Evolutionary conservation across 1,140 invertebrate species (phyloP).

Genomic region (Drosophila rufa): DNA sequence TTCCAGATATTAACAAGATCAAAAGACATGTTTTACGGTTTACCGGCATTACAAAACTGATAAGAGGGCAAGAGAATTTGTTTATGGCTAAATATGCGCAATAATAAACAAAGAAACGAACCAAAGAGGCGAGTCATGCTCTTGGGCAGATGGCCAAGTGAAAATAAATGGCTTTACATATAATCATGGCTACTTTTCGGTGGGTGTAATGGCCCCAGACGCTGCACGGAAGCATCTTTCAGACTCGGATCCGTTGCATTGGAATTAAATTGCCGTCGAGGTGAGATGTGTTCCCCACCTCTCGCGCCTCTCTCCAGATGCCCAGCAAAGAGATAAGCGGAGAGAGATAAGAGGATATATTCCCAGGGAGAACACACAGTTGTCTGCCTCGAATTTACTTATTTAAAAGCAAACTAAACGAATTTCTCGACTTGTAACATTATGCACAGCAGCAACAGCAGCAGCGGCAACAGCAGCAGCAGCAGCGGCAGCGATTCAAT

Average conservation of each 20-base stretch:
- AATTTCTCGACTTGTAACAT: neutral
- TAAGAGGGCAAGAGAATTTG: constrained; percentile 33
- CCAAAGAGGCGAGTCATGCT: constrained; percentile 67
- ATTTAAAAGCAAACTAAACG: constrained; percentile 3
- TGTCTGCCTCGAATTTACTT: constrained; percentile 4
- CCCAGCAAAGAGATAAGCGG: neutral
- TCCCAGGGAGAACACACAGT: constrained; percentile 21
- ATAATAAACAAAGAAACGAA: constrained; percentile 70
- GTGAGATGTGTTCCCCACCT: constrained; percentile 19
- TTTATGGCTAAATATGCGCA: constrained; percentile 53
- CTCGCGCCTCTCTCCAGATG: constrained; percentile 2
- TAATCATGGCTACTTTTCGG: constrained; percentile 31
- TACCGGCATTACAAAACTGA: constrained; percentile 39
- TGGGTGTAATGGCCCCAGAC: constrained; percentile 49
- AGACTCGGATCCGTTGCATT: constrained; percentile 19
- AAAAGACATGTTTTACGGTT: neutral
- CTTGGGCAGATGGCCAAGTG: constrained; percentile 73
- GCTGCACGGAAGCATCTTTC: constrained; percentile 30
- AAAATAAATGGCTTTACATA: constrained; percentile 51
- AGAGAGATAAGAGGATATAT: constrained; percentile 25
- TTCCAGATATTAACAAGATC: neutral
- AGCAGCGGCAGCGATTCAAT: constrained; percentile 6
- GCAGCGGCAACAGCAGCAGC: too few species aligned
- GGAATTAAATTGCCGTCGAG: constrained; percentile 34
- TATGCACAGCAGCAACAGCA: constrained; percentile 1